Evolutionary conservation across 2,888 invertebrate species (phyloP), one percentile per base, ranked within the genome.

Genomic region (Brachypalpus laphriformis): DNA sequence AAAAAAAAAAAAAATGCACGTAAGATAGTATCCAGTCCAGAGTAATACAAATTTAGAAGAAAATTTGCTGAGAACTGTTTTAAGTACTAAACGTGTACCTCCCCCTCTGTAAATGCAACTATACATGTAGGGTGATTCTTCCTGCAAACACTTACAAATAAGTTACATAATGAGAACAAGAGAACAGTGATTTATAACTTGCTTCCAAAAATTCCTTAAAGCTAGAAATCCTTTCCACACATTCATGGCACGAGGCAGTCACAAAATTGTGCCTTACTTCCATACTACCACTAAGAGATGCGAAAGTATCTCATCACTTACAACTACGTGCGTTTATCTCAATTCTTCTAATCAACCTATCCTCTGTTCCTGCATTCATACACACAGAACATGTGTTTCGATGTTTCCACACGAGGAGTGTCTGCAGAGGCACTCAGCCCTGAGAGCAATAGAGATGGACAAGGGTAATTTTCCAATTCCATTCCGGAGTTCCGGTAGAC

Each of bases 401-500:
- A 22, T 54, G 14, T 22, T 63, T 14, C 42, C 63, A 14, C 16
- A 49, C 49, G 42, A 57, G 56, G 40, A 51, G 70, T 65, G 71
- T 45, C 57, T 70, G 22, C 51, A 54, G 34, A 47, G 34, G 37
- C 57, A 57, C 51, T 71, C 47, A 71, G 51, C 59, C 77, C 77
- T 37, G 51, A 71, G 47, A 77, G 71, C 66, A 45, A 66, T 71
- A 71, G 57, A 61, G 51, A 74, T 83, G 78, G 80, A 80, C 78
- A 80, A 83, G 83, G 83, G 83, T 80, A 83, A 83, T 83, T 83
- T 83, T 83, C 56, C 83, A 83, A 83, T 83, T 83, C 22, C 56
- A 74, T 74, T 74, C 28, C 66, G 68, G 40, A 82, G 83, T 83
- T 83, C 83, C 83, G 83, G 83, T 83, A 83, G 83, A 78, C 74